Base-by-base conservation (phyloP, 2,113 vertebrate species). In the Pongo abelii region DNA sequence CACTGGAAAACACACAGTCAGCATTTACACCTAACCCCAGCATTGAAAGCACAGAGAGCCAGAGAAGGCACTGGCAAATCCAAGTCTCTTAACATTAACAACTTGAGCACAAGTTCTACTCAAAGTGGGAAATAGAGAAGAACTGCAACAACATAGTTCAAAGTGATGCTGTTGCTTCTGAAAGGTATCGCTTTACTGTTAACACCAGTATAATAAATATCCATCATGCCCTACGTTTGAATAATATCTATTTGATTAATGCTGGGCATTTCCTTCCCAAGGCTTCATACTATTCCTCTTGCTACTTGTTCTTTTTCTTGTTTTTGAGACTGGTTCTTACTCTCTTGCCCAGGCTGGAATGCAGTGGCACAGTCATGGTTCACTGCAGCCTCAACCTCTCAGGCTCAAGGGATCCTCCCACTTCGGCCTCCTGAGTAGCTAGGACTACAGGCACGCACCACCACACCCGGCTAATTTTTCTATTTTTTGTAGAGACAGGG, bases 231-330 rank as follows among this genome's bases (percentile, higher is more conserved):
- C 38, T 69, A 70, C 59, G 72, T 96, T 83, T 89, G 6, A 91
- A 93, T 59, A 79, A 78, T 38, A 25, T 13, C 14, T 69, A 52
- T 84, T 93, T 64, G 13, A 61, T 81, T 30, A 61, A 87, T 18
- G 9, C 80, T 46, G 12, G n/a, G 48, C 30, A 55, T 55, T 89
- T 86, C 57, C 43, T 91, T 72, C 78, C 80, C 80, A 88, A 90
- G 18, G 10, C 75, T 92, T 91, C 77, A 32, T 80, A 91, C 13
- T 85, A 32, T 83, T 93, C 48, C 55, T 80, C 61, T 64, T 64
- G 27, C 61, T 1, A 5, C 27, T 64, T 64, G 27, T 11, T 64
- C 61, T 64, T 30, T 64, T 6, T 64, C 61, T 64, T 64, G 61
- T 64, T 64, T 64, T 64, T 64, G 61, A 64, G 27, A 6, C 61